Evolutionary conservation across 2,888 invertebrate species (phyloP), one percentile per base, ranked within the genome.

Genomic region (Blera fallax): DNA sequence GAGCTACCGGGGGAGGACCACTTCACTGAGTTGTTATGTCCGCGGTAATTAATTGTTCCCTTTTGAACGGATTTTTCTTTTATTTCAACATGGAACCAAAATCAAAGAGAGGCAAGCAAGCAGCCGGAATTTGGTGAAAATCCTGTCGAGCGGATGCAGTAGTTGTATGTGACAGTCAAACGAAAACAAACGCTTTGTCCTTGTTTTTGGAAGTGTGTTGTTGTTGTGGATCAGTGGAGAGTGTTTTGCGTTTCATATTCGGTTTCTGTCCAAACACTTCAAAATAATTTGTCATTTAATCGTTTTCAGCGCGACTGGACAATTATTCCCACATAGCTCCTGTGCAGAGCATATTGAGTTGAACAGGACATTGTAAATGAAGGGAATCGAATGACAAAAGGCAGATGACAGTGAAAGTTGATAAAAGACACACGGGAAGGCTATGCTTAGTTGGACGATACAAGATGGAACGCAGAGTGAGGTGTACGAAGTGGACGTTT

Each of bases 251-350:
- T 80, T 52, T 40, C 16, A 52, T 56, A 58, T 52, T 50, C 73
- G 56, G 29, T 54, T 77, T 88, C 89, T 91, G 91, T 91, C 91
- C 89, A 91, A 91, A 91, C 91, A 91, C 90, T 90, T 91, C 91
- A 91, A 90, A 91, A 91, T 89, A 91, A 89, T 91, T 90, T 91
- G 90, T 91, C 90, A 91, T 89, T 88, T 88, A 88, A 89, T 88
- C 88, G 89, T 88, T 89, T 88, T 21, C 21, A 34, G n/a, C 50
- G 34, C 24, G 56, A 18, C 6, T 4, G 64, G 74, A 67, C 52
- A 67, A 48, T 54, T 60, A n/a, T 72, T 72, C 73, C 73, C 79
- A 79, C 34, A 67, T 43, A 34, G 29, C 29, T 16, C 29, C 18
- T 62, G 2, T 29, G n/a, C n/a, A 1, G 1, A 64, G n/a, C 24